Percentiles rank a stretch among this genome's conserved stretches.
These are phyloP conservation scores for Drosophila pullipes DNA, from an alignment of 2,888 invertebrate species.

Conservation along the genomic window DNA sequence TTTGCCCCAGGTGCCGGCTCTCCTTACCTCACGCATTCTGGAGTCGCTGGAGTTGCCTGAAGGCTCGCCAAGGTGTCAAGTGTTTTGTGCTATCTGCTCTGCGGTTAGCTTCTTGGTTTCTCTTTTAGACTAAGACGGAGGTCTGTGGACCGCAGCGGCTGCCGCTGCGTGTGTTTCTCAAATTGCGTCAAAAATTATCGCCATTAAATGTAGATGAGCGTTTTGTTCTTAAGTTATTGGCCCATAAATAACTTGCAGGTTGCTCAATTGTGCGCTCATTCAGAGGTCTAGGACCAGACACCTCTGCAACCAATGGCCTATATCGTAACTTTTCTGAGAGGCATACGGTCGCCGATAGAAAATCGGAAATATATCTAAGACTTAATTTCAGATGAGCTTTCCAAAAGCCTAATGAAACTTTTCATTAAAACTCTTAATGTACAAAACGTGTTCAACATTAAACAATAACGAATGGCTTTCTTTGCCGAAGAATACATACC, in stretches of 20 bases:
- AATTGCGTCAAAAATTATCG: slow-evolving; percentile 81
- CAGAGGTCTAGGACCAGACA: not conserved
- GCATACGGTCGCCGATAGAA: not conserved
- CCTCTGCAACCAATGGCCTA: not conserved
- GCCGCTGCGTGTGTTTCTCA: slow-evolving; percentile 67
- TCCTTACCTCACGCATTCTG: slow-evolving; percentile 50
- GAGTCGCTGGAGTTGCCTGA: slow-evolving; percentile 8
- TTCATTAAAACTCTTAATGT: not conserved
- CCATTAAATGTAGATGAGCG: slow-evolving; percentile 83
- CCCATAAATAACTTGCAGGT: slow-evolving; percentile 66
- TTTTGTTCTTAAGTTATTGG: slow-evolving; percentile 81
- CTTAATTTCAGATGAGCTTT: not conserved
- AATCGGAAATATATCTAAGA: not conserved
- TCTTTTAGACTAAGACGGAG: slow-evolving; percentile 35
- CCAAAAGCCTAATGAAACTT: not conserved
- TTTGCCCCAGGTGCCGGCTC: slow-evolving; percentile 39
- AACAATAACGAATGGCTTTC: not conserved
- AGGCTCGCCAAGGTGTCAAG: slow-evolving; percentile 73
- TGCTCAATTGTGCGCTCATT: slow-evolving; percentile 4
- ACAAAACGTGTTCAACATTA: not conserved
- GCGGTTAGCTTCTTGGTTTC: slow-evolving; percentile 70
- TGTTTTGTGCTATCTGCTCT: slow-evolving; percentile 69
- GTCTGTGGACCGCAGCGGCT: slow-evolving; percentile 19
- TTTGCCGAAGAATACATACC: not conserved
- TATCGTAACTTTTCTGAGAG: not conserved